Percentiles rank a stretch among this genome's conserved stretches.
Conservation (phyloP, 2,797 vertebrate species). For the Nannoperca obscura region DNA sequence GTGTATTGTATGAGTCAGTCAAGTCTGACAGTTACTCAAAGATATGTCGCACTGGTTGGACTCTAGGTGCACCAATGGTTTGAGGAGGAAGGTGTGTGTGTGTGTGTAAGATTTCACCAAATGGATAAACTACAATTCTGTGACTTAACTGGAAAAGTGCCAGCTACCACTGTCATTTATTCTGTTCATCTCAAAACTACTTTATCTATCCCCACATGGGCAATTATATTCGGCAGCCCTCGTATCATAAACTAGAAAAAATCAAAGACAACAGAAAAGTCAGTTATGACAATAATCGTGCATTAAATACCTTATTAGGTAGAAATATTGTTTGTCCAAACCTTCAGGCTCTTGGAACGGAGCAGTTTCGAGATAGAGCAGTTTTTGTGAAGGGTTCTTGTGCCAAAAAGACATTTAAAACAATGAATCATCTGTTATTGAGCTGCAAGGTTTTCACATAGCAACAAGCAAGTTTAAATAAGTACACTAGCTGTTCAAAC, state of each 20-base stretch:
- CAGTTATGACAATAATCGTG: not conserved
- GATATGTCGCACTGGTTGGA: not conserved
- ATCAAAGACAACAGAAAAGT: not conserved
- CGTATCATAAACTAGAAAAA: not conserved
- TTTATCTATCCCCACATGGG: not conserved
- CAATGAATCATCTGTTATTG: not conserved
- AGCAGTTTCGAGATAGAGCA: not conserved
- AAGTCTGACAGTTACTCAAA: not conserved
- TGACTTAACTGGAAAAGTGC: not conserved
- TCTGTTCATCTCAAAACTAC: not conserved
- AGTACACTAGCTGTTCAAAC: not conserved
- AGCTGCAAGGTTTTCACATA: not conserved
- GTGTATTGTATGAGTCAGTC: not conserved
- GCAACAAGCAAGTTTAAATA: not conserved
- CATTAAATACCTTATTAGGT: not conserved
- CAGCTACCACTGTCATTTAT: not conserved
- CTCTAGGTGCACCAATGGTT: not conserved
- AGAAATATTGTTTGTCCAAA: not conserved
- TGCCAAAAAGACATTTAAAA: not conserved
- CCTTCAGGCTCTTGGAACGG: not conserved
- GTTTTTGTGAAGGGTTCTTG: not conserved
- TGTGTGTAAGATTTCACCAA: not conserved
- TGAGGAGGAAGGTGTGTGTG: not conserved
- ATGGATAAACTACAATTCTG: not conserved
- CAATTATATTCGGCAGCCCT: not conserved